Conservation (phyloP, 2,113 vertebrate species). For the Petaurus breviceps region DNA sequence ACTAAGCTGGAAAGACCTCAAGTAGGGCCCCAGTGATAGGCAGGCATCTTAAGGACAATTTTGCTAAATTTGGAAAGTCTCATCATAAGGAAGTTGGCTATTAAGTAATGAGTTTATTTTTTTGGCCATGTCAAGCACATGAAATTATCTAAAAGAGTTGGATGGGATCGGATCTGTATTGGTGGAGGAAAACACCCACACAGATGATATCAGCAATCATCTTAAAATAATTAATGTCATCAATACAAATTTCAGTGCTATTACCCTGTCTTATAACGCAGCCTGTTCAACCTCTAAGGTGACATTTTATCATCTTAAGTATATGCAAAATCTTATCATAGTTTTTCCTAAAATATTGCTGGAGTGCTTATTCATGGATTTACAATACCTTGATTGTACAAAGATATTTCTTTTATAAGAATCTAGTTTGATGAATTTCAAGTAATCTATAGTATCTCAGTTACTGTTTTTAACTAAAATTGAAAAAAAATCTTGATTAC, state of each 20-base stretch:
- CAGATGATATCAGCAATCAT: not conserved
- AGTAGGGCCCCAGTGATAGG: not conserved
- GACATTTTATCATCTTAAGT: not conserved
- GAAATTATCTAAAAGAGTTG: not conserved
- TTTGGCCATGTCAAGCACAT: not conserved
- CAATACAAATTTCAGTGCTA: not conserved
- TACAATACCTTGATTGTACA: not conserved
- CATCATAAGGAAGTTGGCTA: not conserved
- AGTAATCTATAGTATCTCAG: not conserved
- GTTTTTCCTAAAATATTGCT: not conserved
- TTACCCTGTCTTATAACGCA: not conserved
- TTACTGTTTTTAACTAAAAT: constrained; percentile 41
- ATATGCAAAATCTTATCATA: not conserved
- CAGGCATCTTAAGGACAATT: not conserved
- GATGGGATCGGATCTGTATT: not conserved
- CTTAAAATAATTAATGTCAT: not conserved
- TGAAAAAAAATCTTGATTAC: not conserved
- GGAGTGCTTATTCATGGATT: not conserved
- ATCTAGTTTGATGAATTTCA: constrained; percentile 11
- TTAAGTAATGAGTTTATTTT: not conserved
- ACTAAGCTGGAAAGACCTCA: not conserved
- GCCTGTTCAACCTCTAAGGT: not conserved
- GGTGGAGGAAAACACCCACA: not conserved
- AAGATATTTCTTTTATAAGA: constrained; percentile 10
- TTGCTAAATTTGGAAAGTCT: not conserved